Percentiles rank a stretch among this genome's conserved stretches.
Conservation (phyloP, 2,797 vertebrate genomes). For the Argya squamiceps region DNA sequence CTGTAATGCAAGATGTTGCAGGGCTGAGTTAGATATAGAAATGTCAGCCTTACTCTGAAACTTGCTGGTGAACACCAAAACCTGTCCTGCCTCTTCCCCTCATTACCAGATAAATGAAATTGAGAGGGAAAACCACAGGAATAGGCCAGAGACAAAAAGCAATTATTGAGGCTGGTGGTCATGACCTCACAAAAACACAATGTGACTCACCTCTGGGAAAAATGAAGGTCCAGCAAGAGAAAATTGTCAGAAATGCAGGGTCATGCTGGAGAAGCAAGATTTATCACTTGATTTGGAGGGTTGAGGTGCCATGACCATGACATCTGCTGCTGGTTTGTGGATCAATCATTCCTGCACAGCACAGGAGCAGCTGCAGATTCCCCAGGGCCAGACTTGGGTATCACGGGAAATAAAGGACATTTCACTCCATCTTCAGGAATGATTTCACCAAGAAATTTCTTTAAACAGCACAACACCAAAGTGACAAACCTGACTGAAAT, state of each 20-base stretch:
- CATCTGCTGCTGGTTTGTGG: neutral
- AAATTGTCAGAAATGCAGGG: neutral
- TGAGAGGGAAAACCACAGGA: neutral
- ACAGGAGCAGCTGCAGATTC: neutral
- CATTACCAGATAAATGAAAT: neutral
- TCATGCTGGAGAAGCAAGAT: neutral
- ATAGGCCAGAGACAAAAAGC: neutral
- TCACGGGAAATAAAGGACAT: neutral
- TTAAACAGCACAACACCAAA: neutral
- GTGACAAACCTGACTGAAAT: neutral
- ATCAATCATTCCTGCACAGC: neutral
- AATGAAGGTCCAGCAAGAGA: neutral
- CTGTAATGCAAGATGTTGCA: neutral
- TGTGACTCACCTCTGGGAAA: neutral
- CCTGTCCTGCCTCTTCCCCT: neutral
- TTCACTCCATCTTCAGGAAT: neutral
- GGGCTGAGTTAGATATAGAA: neutral
- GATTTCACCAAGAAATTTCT: neutral
- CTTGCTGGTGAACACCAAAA: neutral
- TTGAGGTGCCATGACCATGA: neutral
- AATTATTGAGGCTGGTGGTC: neutral
- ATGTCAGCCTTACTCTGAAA: neutral
- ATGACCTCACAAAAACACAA: neutral
- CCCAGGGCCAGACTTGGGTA: fast-evolving
- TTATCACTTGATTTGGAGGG: neutral